Percentiles rank a stretch among this genome's conserved stretches.
Evolutionary conservation across 2,888 invertebrate genomes (phyloP).

Genomic region (Ophioninae sp.): DNA sequence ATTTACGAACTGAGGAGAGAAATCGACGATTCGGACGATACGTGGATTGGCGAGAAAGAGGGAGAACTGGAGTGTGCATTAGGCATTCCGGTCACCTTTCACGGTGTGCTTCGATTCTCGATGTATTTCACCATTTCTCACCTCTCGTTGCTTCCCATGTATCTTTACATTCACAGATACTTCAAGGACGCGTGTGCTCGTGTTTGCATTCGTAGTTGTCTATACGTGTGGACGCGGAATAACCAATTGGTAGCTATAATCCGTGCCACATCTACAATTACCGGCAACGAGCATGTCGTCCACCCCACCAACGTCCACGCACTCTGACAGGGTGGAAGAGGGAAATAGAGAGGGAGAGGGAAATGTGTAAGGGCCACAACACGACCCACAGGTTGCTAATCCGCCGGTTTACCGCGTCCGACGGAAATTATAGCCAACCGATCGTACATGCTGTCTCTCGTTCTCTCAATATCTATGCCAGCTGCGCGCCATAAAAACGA

Average conservation of each 20-base stretch:
- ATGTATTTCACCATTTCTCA: constrained; percentile 32
- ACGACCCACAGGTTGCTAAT: constrained; percentile 60
- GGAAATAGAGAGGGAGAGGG: constrained; percentile 32
- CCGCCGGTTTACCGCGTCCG: constrained; percentile 55
- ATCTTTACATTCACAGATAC: neutral
- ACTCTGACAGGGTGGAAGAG: constrained; percentile 24
- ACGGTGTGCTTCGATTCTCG: constrained; percentile 26
- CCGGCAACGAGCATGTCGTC: constrained; percentile 38
- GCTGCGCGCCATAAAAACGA: neutral
- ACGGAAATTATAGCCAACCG: constrained; percentile 50
- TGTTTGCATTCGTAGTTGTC: neutral
- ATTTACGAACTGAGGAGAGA: constrained; percentile 16
- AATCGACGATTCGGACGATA: constrained; percentile 43
- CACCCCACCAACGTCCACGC: constrained; percentile 20
- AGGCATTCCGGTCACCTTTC: constrained; percentile 40
- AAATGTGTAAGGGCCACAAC: constrained; percentile 15
- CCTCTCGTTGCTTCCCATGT: constrained; percentile 28
- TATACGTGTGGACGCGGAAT: constrained; percentile 6
- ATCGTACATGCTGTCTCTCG: constrained; percentile 26
- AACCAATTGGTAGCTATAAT: constrained; percentile 57
- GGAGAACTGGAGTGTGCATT: constrained; percentile 8
- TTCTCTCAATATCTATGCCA: constrained; percentile 15
- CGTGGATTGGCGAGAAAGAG: neutral
- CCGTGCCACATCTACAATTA: constrained; percentile 55
- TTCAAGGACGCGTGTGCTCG: neutral